These are phyloP conservation scores for Oreocharis arfaki DNA, from an alignment of 2,113 vertebrate species.

Conservation along the genomic window DNA sequence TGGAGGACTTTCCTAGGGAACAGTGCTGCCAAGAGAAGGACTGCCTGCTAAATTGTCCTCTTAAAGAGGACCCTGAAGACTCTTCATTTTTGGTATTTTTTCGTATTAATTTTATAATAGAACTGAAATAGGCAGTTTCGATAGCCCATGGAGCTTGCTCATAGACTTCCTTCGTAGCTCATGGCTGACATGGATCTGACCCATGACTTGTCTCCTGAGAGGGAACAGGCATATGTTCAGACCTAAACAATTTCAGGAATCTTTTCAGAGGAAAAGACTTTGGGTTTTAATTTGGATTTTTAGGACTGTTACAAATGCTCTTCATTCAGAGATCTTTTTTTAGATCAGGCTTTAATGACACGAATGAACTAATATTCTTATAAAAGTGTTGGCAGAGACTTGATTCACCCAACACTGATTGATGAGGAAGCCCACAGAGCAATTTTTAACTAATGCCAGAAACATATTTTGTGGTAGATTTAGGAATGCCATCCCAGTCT, in stretches of 20 bases:
- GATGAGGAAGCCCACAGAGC: background rate
- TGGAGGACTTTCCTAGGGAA: background rate
- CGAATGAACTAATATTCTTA: background rate
- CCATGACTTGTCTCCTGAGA: background rate
- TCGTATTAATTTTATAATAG: conserved; percentile 23
- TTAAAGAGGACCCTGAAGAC: background rate
- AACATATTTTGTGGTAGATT: conserved; percentile 27
- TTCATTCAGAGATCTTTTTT: background rate
- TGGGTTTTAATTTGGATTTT: background rate
- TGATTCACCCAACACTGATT: background rate
- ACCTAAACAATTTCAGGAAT: background rate
- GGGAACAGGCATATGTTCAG: background rate
- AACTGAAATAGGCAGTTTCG: background rate
- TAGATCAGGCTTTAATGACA: background rate
- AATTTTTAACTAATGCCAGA: conserved; percentile 3
- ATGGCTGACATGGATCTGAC: background rate
- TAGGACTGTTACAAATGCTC: background rate
- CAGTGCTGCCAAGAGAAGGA: background rate
- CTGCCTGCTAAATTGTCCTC: background rate
- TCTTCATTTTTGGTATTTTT: conserved; percentile 36
- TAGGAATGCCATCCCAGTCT: conserved; percentile 23
- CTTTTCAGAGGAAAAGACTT: background rate
- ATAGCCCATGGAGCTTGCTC: background rate
- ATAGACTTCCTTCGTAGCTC: background rate
- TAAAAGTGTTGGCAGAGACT: background rate